Evolutionary conservation across 2,888 invertebrate species (phyloP).

Genomic region (Parelbella ahira): DNA sequence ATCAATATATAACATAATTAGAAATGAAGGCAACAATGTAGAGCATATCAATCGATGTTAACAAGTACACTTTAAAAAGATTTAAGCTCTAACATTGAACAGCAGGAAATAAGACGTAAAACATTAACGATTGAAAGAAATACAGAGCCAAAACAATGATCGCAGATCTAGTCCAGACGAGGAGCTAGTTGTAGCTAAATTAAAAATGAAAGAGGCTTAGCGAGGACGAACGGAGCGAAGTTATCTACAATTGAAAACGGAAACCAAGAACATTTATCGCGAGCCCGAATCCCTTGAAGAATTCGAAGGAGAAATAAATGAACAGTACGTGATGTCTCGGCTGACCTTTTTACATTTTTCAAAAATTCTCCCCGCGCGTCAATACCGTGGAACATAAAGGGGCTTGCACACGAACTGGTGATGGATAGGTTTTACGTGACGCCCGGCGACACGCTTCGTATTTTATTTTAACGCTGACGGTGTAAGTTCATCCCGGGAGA

Average conservation of each 20-base stretch:
- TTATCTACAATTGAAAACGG: slow-evolving; percentile 47
- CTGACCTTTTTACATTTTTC: slow-evolving; percentile 78
- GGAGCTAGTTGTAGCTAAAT: slow-evolving; percentile 20
- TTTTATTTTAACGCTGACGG: slow-evolving; percentile 73
- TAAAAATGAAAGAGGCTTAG: slow-evolving; percentile 23
- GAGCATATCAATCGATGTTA: too few species aligned
- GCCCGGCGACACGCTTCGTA: slow-evolving; percentile 57
- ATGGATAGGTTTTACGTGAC: slow-evolving; percentile 77
- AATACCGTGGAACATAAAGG: slow-evolving; percentile 51
- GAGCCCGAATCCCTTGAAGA: slow-evolving; percentile 44
- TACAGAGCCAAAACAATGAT: slow-evolving; percentile 12
- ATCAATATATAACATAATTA: too few species aligned
- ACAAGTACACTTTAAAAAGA: too few species aligned
- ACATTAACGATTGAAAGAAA: slow-evolving; percentile 11
- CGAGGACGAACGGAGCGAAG: slow-evolving; percentile 41
- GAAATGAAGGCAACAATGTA: too few species aligned
- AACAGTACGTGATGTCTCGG: slow-evolving; percentile 62
- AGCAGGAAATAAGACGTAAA: not conserved
- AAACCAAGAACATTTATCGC: slow-evolving; percentile 31
- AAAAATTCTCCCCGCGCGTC: slow-evolving; percentile 72
- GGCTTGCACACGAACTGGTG: slow-evolving; percentile 44
- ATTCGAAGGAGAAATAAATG: slow-evolving; percentile 70
- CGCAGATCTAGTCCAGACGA: slow-evolving; percentile 2
- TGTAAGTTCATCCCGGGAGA: slow-evolving; percentile 50
- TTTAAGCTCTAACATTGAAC: too few species aligned